Percentiles rank a stretch among this genome's conserved stretches.
Evolutionary conservation across 2,797 vertebrate species (phyloP).

Genomic region (Emydoidea blandingii): DNA sequence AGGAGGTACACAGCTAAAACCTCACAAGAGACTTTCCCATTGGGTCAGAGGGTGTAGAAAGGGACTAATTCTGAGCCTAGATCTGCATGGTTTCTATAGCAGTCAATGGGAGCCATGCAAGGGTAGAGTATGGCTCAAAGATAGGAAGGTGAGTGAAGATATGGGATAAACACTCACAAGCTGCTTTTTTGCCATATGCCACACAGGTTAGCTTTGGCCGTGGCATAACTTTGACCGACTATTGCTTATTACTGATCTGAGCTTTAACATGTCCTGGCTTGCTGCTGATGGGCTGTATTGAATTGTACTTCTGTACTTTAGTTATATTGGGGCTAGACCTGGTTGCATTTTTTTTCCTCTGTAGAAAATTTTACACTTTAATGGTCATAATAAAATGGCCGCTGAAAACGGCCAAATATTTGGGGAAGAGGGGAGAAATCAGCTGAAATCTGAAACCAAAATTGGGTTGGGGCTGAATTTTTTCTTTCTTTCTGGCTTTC

Average conservation of each 20-base stretch:
- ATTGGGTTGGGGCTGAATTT: background rate
- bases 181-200: background rate
- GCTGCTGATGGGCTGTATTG: background rate
- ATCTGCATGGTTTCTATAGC: fast-evolving
- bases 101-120: background rate
- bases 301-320: background rate
- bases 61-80: background rate
- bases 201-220: background rate
- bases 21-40: background rate
- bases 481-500: background rate
- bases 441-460: background rate
- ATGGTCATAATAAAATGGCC: background rate
- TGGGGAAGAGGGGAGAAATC: background rate
- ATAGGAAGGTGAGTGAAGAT: background rate
- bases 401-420: background rate
- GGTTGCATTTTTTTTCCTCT: background rate
- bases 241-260: background rate
- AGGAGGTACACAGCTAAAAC: no score
- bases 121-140: background rate
- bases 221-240: background rate
- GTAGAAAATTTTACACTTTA: background rate
- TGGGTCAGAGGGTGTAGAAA: background rate
- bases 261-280: background rate
- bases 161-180: background rate
- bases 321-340: background rate